Conservation (phyloP, 2,113 vertebrate species). For the Paralichthys olivaceus region DNA sequence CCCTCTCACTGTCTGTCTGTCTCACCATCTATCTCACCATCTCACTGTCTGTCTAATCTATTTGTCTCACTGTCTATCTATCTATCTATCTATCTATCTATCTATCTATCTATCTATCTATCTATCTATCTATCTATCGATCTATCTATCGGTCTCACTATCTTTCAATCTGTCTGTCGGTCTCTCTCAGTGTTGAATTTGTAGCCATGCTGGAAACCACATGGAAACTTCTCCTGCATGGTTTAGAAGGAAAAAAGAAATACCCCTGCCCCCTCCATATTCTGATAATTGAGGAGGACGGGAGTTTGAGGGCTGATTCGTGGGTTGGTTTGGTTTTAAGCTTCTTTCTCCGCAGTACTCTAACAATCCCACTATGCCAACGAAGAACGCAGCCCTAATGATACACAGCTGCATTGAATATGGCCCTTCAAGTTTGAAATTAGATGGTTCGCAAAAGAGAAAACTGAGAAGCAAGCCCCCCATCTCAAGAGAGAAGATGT, state of each 20-base stretch:
- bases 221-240: conserved; percentile 73
- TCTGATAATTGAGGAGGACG: conserved; percentile 63
- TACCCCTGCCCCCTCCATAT: conserved; percentile 29
- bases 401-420: conserved; percentile 74
- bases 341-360: conserved; percentile 57
- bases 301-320: conserved; percentile 51
- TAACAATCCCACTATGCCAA: conserved; percentile 59
- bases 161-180: too few species aligned
- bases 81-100: too few species aligned
- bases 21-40: too few species aligned
- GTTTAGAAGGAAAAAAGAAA: conserved; percentile 36
- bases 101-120: too few species aligned
- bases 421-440: conserved; percentile 65
- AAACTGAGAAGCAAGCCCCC: conserved; percentile 40
- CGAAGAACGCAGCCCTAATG: conserved; percentile 69
- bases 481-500: conserved; percentile 31
- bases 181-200: conserved; percentile 37
- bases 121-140: too few species aligned
- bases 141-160: conserved; percentile 28
- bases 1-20: conserved; percentile 17
- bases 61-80: too few species aligned
- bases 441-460: conserved; percentile 57
- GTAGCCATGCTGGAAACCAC: conserved; percentile 51
- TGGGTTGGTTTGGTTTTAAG: conserved; percentile 55
- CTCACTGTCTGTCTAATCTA: too few species aligned